Base-by-base conservation (phyloP, 2,113 vertebrate genomes). In the Rutilus rutilus region DNA sequence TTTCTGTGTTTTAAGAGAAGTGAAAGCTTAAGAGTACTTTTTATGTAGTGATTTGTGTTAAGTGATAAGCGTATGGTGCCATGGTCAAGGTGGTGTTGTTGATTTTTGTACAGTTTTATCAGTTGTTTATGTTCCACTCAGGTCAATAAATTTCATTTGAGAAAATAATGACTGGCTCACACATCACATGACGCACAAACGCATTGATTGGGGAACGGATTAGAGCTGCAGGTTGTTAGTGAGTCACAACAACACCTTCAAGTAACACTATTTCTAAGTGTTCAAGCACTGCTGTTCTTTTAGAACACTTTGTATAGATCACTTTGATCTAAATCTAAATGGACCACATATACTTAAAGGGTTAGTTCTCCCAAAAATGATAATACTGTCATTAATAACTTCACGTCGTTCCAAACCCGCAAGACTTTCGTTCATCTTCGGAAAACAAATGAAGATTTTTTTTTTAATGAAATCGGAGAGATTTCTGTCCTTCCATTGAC, bases 81-180 rank as follows among this genome's bases (percentile, higher is more conserved):
- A 92, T 93, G 90, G 88, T 90, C 87, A 93, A 88, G 84, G 88
- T 93, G 90, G 94, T 84, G 60, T 81, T 86, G 85, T 92, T 93
- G 65, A 94, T 95, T 96, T 42, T 96, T 94, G 90, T 95, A 95
- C 95, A 87, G 92, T 95, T 95, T 93, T 92, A 82, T 86, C 33
- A 90, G 91, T 94, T 86, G 89, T 93, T 88, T 90, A 88, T 95
- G 95, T 96, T 91, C 93, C 89, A 93, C 94, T 96, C 95, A 95
- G 96, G 96, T 96, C 94, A 96, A 97, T 94, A 94, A 95, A 95
- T 71, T 89, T 93, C 92, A 91, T 90, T 90, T 88, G 88, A 78
- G 52, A 77, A 85, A 82, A 60, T 19, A 33, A 84, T 82, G 71
- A 76, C n/a, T 30, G 39, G 19, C 4, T 27, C 47, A 2, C 45